These are phyloP conservation scores for Atrina japonica DNA, from an alignment of 2,888 invertebrate species.

Conservation along the genomic window DNA sequence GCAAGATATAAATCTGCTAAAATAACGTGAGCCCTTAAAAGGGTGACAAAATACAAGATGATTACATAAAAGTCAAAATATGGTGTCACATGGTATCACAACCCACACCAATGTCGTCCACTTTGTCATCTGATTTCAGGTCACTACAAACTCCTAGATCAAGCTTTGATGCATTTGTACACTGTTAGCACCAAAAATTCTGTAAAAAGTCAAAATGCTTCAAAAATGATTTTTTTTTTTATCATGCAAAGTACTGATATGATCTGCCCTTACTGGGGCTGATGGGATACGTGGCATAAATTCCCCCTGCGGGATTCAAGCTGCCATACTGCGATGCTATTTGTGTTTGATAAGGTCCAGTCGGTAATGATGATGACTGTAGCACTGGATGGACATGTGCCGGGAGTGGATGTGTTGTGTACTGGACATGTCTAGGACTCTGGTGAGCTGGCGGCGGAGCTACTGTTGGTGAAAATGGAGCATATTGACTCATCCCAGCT, in stretches of 20 bases:
- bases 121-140: no score
- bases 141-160: no score
- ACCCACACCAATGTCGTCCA: no score
- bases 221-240: no score
- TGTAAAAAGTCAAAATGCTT: no score
- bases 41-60: no score
- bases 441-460: slow-evolving; percentile 91
- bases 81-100: no score
- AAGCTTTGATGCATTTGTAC: no score
- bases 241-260: slow-evolving; percentile 82
- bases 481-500: slow-evolving; percentile 72
- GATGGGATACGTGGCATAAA: slow-evolving; percentile 85
- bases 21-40: no score
- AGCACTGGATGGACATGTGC: slow-evolving; percentile 86
- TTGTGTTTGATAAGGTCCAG: slow-evolving; percentile 69
- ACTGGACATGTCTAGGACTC: slow-evolving; percentile 84
- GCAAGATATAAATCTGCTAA: no score
- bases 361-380: slow-evolving; percentile 68
- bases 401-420: slow-evolving; percentile 88
- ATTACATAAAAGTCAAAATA: no score
- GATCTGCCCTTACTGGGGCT: slow-evolving; percentile 86
- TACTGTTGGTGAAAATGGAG: slow-evolving; percentile 80
- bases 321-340: slow-evolving; percentile 83
- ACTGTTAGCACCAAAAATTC: no score
- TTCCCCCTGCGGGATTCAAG: slow-evolving; percentile 84